Evolutionary conservation across 2,888 invertebrate genomes (phyloP).

Genomic region (Girardia tigrina): DNA sequence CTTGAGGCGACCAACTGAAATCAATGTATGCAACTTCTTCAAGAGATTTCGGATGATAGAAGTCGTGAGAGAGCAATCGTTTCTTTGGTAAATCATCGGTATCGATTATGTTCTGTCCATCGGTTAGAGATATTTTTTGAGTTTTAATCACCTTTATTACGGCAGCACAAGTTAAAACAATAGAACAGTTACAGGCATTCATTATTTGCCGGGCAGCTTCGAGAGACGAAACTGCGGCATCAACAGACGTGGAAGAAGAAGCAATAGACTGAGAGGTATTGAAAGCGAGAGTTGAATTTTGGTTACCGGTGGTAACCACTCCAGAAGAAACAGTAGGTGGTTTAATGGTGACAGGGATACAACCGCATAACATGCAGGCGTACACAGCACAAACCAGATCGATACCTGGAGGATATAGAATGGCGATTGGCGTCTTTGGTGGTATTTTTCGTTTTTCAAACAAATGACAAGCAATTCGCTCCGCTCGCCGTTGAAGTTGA

Average conservation of each 20-base stretch:
- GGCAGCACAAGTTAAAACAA: conserved; percentile 58
- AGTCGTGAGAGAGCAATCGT: conserved; percentile 61
- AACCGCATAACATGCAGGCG: conserved; percentile 87
- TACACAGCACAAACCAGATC: conserved; percentile 96
- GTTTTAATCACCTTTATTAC: conserved; percentile 86
- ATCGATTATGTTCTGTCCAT: conserved; percentile 92
- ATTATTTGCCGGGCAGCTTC: conserved; percentile 30
- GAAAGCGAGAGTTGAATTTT: not conserved
- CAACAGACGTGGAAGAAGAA: not conserved
- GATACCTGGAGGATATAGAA: conserved; percentile 89
- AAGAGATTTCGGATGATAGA: conserved; percentile 76
- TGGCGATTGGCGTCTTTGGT: conserved; percentile 88
- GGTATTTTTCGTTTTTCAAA: conserved; percentile 70
- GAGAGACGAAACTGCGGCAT: conserved; percentile 13
- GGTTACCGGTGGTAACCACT: not conserved
- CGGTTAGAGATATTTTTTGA: conserved; percentile 77
- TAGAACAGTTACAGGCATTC: conserved; percentile 28
- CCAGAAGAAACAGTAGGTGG: conserved; percentile 8
- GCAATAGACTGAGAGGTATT: not conserved
- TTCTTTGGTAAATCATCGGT: conserved; percentile 82
- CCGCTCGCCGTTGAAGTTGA: conserved; percentile 82
- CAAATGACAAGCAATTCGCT: conserved; percentile 60
- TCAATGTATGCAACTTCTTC: conserved; percentile 94
- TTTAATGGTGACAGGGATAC: conserved; percentile 81
- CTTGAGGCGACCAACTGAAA: conserved; percentile 56